Conservation (phyloP, 2,888 invertebrate genomes). For the Oscheius sp. region DNA sequence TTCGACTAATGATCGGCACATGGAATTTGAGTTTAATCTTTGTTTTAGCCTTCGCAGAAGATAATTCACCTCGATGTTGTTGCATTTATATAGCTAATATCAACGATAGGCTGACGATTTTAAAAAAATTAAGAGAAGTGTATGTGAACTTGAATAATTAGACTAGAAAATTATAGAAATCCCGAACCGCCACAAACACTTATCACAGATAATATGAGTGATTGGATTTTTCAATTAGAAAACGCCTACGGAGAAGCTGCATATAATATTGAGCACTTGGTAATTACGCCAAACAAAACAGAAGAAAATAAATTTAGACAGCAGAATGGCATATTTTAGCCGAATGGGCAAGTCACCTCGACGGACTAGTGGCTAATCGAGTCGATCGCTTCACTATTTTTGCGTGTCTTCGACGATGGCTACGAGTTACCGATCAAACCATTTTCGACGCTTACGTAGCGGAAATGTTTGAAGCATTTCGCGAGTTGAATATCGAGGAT, state of each 20-base stretch:
- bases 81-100: slow-evolving; percentile 22
- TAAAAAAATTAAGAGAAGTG: slow-evolving; percentile 5
- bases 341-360: slow-evolving; percentile 36
- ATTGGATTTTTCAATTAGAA: slow-evolving; percentile 24
- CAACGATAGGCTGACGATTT: background rate
- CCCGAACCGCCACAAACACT: slow-evolving; percentile 25
- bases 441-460: slow-evolving; percentile 33
- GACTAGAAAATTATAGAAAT: background rate
- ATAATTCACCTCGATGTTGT: slow-evolving; percentile 23
- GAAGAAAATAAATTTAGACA: slow-evolving; percentile 7
- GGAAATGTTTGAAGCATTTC: slow-evolving; percentile 38
- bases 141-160: too few species aligned
- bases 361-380: slow-evolving; percentile 32
- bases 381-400: slow-evolving; percentile 37
- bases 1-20: slow-evolving; percentile 32
- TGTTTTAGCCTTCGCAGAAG: slow-evolving; percentile 19
- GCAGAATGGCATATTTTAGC: slow-evolving; percentile 39
- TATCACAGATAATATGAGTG: slow-evolving; percentile 32
- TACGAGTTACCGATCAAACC: slow-evolving; percentile 31
- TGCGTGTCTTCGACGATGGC: slow-evolving; percentile 34
- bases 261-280: slow-evolving; percentile 8
- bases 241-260: slow-evolving; percentile 26
- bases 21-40: slow-evolving; percentile 30
- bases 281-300: background rate
- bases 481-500: slow-evolving; percentile 40